A percentile compares a stretch with the other conserved stretches of the same genome.
phyloP scores from a whole-genome alignment of 1,140 invertebrate genomes.

The Drosophila obscura region DNA sequence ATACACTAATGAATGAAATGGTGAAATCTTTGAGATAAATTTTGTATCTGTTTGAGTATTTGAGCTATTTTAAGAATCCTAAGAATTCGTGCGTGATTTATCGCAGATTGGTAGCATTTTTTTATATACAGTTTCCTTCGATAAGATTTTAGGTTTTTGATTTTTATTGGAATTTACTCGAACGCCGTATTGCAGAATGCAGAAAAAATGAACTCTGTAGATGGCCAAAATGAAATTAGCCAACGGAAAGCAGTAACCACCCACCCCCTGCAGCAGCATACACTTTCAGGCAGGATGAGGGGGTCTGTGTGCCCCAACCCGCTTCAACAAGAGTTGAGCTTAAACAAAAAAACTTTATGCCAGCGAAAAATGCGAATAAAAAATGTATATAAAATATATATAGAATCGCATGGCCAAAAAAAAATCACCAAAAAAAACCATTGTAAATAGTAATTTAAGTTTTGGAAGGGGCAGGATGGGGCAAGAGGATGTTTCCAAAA shows the following conservation, averaged over 20 bases:
- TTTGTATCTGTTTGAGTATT: constrained; percentile 46
- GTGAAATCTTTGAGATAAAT: constrained; percentile 48
- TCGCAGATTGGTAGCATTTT: constrained; percentile 21
- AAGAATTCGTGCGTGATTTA: constrained; percentile 11
- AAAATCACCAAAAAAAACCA: constrained; percentile 58
- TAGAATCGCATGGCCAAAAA: constrained; percentile 35
- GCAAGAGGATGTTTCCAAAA: constrained; percentile 54
- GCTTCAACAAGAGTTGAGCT: constrained; percentile 10
- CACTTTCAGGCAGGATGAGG: too few relatives aligned
- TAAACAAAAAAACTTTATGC: constrained; percentile 57
- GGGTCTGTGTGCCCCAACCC: too few relatives aligned
- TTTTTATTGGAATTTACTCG: constrained; percentile 50
- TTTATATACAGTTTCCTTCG: constrained; percentile 6
- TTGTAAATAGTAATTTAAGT: constrained; percentile 82
- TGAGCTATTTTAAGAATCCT: constrained; percentile 55
- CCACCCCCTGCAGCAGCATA: neutral
- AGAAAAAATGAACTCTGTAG: constrained; percentile 48
- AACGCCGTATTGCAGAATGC: constrained; percentile 29
- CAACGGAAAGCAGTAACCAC: constrained; percentile 28
- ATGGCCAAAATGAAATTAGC: constrained; percentile 67
- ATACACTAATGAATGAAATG: constrained; percentile 18
- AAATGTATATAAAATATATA: constrained; percentile 26
- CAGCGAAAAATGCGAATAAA: constrained; percentile 63
- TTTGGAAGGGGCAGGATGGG: constrained; percentile 30
- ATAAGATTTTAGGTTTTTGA: constrained; percentile 21